Conservation (phyloP, 2,797 vertebrate genomes). For the Smutsia gigantea region DNA sequence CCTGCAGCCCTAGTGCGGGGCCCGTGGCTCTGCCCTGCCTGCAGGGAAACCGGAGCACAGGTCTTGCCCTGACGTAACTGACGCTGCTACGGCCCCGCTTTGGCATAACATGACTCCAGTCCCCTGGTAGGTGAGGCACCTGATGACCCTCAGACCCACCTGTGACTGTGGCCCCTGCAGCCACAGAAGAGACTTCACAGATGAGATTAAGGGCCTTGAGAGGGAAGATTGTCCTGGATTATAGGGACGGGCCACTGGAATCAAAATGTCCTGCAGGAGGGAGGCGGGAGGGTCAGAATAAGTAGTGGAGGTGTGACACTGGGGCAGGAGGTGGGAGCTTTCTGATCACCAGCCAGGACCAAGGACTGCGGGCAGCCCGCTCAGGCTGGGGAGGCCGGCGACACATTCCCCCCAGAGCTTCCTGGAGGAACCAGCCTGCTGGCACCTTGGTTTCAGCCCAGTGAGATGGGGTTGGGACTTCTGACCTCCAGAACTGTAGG, state of each 20-base stretch:
- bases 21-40: not conserved
- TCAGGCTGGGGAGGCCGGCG: not conserved
- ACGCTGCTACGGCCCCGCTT: no score
- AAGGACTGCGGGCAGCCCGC: rapidly evolving
- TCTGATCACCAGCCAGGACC: not conserved
- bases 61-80: no score
- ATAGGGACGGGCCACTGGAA: not conserved
- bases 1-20: rapidly evolving
- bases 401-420: not conserved
- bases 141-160: not conserved
- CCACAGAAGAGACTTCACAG: not conserved
- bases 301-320: rapidly evolving
- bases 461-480: not conserved
- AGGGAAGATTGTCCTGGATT: not conserved
- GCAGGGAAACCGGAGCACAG: not conserved
- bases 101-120: no score
- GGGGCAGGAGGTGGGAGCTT: not conserved
- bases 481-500: not conserved
- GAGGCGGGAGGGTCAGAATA: not conserved
- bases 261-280: not conserved
- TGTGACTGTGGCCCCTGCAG: rapidly evolving
- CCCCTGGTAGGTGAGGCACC: not conserved
- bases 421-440: not conserved
- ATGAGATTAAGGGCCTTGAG: not conserved
- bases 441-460: no score